Evolutionary conservation across 1,140 invertebrate species (phyloP), one percentile per base, ranked within the genome.

Genomic region (Drosophila miranda): DNA sequence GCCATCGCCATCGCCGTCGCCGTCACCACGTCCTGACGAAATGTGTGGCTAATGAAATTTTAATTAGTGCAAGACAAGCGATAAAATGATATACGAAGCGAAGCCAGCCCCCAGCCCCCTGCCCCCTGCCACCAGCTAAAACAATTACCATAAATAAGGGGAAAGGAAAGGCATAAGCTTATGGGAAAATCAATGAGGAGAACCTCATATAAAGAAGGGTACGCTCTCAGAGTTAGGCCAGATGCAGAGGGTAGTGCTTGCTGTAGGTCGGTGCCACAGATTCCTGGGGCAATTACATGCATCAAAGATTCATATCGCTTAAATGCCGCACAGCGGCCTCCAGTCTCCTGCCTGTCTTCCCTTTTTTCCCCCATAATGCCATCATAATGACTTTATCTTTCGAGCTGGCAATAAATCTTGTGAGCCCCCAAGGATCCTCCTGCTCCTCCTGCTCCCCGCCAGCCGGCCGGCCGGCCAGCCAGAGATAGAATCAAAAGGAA

Each of bases 301-400:
- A 86, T 86, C 82, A 86, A 86, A 86, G 82, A 86, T 86, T 86
- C 82, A 86, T 87, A 78, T 87, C 77, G 30, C 69, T 72, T 86
- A 86, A 86, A 81, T 80, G 82, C 74, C 73, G 72, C 81, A 68
- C 66, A 72, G 76, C 52, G 52, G 28, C 43, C 53, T 46, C 26
- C 16, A 38, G 38, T 19, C 46, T 46, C 21, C 44, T 26, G 19
- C 14, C 34, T 16, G 45, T 42, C 46, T 58, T 69, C 67, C 62
- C 73, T 60, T 86, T 87, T 87, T 69, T 5, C 11, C 3, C 3
- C 34, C 66, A 82, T 86, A 86, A 86, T 86, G 66, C 66, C 82
- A 78, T 78, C 68, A 86, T 87, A 86, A 86, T 86, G 82, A 82
- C 82, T 86, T 87, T 86, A 86, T 86, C 82, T 82, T 70, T 86